Evolutionary conservation across 2,113 vertebrate species (phyloP), one percentile per base, ranked within the genome.

Genomic region (Sinocyclocheilus maitianheensis): DNA sequence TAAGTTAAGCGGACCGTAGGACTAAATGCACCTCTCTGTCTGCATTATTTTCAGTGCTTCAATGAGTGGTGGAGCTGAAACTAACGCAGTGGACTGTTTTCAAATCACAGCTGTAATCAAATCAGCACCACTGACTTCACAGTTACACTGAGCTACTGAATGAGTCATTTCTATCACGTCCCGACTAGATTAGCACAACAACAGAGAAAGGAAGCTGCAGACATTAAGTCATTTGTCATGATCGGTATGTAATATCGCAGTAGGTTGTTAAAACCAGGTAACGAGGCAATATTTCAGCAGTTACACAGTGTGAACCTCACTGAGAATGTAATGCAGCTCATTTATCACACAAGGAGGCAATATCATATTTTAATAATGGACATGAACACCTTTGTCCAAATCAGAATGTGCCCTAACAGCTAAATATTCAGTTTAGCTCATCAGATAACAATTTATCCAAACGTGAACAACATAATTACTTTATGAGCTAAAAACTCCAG

Each of bases 1-100:
- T 76, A 81, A 91, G 88, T 92, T 90, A 88, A 90, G 90, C 75
- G 63, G 91, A 81, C 88, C 62, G 62, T 90, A 90, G 90, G 85
- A 88, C 91, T 91, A 89, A 93, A 86, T 85, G 85, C 60, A 74
- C 71, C 86, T 83, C 86, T 85, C 84, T 89, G 85, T 60, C 89
- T 87, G 12, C 74, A 86, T 84, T 75, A 84, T 84, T 51, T 86
- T 40, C 26, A 74, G 62, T 9, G 12, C 58, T 63, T 40, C 80
- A 67, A 24, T 74, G 60, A 40, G 65, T 84, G 48, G 18, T 14
- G 43, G 34, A 34, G 24, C 71, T 51, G 24, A 43, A 40, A 46
- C 22, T 62, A 82, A 81, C 26, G 20, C 67, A 81, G 20, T n/a
- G 24, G n/a, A 37, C 72, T 76, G 71, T 84, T 82, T 71, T 78